These are phyloP conservation scores for Bradysia coprophila DNA, from an alignment of 1,140 invertebrate species.

Conservation along the genomic window DNA sequence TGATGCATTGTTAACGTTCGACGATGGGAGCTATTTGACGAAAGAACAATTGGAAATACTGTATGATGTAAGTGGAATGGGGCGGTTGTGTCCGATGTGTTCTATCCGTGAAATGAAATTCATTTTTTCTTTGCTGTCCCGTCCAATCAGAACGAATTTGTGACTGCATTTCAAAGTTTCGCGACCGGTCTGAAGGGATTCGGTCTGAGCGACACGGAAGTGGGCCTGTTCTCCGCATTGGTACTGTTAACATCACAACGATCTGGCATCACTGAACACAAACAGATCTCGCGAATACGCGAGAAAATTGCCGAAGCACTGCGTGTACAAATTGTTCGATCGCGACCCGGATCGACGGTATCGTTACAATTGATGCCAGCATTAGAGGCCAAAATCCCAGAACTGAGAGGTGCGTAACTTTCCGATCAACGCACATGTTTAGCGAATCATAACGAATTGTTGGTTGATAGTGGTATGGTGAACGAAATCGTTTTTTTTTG, in stretches of 20 bases:
- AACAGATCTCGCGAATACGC: constrained; percentile 65
- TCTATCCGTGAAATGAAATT: not conserved
- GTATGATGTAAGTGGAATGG: constrained; percentile 87
- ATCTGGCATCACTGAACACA: constrained; percentile 60
- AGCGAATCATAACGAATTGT: too few species aligned
- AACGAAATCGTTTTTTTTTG: too few species aligned
- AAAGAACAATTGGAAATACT: constrained; percentile 75
- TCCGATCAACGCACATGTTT: too few species aligned
- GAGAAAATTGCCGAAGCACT: constrained; percentile 66
- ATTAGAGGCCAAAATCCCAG: constrained; percentile 53
- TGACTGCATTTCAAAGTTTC: constrained; percentile 58
- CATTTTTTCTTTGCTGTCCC: not conserved
- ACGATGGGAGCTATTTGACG: constrained; percentile 75
- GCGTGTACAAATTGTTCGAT: constrained; percentile 20
- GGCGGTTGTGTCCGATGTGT: not conserved
- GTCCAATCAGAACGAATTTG: constrained; percentile 42
- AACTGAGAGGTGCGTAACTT: too few species aligned
- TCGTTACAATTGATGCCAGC: constrained; percentile 41
- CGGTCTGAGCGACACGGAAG: constrained; percentile 71
- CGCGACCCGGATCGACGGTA: constrained; percentile 21
- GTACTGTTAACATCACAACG: constrained; percentile 68
- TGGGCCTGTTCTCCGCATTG: constrained; percentile 75
- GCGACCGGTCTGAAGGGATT: constrained; percentile 57
- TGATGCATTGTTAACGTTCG: constrained; percentile 73
- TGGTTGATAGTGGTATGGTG: too few species aligned